Base-by-base conservation (phyloP, 2,113 vertebrate genomes). In the Poecilia latipinna region DNA sequence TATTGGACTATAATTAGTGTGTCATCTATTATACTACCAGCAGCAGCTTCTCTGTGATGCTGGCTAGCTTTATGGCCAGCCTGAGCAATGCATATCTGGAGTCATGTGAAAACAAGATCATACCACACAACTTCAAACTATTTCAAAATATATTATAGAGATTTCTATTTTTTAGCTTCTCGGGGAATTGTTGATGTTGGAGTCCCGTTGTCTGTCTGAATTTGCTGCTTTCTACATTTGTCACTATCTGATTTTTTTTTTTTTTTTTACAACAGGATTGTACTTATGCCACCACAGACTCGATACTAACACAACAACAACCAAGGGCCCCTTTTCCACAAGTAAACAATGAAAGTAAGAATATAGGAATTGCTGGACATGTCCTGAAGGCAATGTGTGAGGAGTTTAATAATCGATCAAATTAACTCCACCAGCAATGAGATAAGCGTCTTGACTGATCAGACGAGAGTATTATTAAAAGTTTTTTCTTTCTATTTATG, bases 71-170 rank as follows among this genome's bases (percentile, higher is more conserved):
- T 74, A 31, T 2, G 67, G 82, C 86, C 11, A 82, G 82, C 79
- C 79, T 66, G 70, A 69, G 19, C 75, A 70, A 90, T 91, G 91
- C 91, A 91, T 91, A 91, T 90, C 73, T 83, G 74, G 67, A 87
- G 79, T 79, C 42, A 29, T 39, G 64, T 70, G 54, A 69, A 60
- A 68, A 32, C 60, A 67, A 39, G 32, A 32, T 29, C 54, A 65
- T 37, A 19, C 29, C n/a, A 79, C 65, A 81, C 29, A 75, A 76
- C 32, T 78, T 28, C 57, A 82, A 37, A 72, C 63, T 54, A 51
- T 12, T 57, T 68, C 31, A 74, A 68, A 83, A 70, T 64, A 48
- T 48, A 39, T 44, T 70, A 68, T 65, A 4, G 2, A 42, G 33
- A 8, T 39, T 2, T 13, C 33, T 51, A 67, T 70, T 60, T 51